These are phyloP conservation scores for Mycetomoellerius zeteki DNA, from an alignment of 1,140 invertebrate species.

Conservation along the genomic window DNA sequence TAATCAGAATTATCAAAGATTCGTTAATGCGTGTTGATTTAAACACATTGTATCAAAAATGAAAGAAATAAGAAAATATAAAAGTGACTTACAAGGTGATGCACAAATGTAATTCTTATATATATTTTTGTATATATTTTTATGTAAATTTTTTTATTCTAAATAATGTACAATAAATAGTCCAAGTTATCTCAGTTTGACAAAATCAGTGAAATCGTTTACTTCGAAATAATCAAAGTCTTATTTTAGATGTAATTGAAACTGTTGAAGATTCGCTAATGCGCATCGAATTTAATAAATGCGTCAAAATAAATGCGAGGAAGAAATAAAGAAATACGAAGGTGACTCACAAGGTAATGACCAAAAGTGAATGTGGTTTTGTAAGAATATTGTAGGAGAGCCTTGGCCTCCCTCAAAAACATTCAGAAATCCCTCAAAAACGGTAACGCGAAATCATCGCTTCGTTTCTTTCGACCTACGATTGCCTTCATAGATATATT, in stretches of 20 bases:
- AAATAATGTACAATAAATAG: not conserved
- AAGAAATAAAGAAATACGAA: conserved; percentile 13
- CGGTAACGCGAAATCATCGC: conserved; percentile 44
- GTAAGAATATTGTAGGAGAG: conserved; percentile 13
- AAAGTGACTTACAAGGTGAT: conserved; percentile 45
- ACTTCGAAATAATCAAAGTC: not conserved
- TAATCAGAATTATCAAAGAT: conserved; percentile 35
- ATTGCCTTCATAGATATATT: conserved; percentile 1
- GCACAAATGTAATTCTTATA: no score
- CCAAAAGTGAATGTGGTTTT: conserved; percentile 52
- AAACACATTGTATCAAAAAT: conserved; percentile 3
- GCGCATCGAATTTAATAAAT: not conserved
- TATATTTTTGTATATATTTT: no score
- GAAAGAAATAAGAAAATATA: conserved; percentile 15
- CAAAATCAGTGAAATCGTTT: not conserved
- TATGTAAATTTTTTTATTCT: not conserved
- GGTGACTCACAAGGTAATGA: conserved; percentile 49
- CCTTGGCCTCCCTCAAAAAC: conserved; percentile 52
- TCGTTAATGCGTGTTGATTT: conserved; percentile 24
- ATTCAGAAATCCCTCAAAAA: no score
- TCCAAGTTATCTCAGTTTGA: not conserved
- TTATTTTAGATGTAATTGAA: conserved; percentile 52
- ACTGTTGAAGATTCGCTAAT: conserved; percentile 36
- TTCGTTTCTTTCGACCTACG: conserved; percentile 1
- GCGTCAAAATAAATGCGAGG: not conserved